Base-by-base conservation (phyloP, 2,888 invertebrate genomes). In the Drosophila borealis region DNA sequence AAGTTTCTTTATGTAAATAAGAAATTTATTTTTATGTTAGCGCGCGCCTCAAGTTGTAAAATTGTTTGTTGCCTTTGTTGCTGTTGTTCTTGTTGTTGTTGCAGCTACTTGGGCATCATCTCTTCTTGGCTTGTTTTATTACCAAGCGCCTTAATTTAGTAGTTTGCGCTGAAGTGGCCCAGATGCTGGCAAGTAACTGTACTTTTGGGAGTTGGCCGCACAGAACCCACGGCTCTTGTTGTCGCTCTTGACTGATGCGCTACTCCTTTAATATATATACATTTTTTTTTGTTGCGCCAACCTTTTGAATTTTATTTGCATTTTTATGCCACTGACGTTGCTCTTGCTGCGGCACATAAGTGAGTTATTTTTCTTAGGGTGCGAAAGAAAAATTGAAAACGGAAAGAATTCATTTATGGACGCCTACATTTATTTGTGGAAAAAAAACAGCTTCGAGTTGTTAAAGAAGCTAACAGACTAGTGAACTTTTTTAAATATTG, bases 1-100 rank as follows among this genome's bases (percentile, higher is more conserved):
- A 85, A 87, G 84, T 87, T 87, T 84, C 85, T 83, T 78, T 86
- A 86, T 86, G 87, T 85, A 86, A 86, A 86, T 86, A 82, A 81
- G 87, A 87, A 82, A 85, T 87, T 87, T 86, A 80, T 86, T 87
- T 85, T 87, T 86, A 85, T 87, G 85, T 76, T 70, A 67, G 76
- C 84, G 83, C 78, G 69, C 78, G 81, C 81, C 81, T 83, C 78
- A 86, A 86, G 84, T 83, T 84, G 80, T 84, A 83, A 84, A 85
- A 80, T 70, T 82, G 80, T 82, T 54, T 66, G 49, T 67, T 46
- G 46, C 21, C 33, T 37, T 53, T 56, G 63, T 50, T 54, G 39
- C 17, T 54, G 14, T 13, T 57, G 57, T 21, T 64, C 49, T n/a
- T 60, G 55, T 10, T 59, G 54, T 51, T 59, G 61, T 33, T 64